Base-by-base conservation (phyloP, 1,140 invertebrate species). In the Notospermus geniculatus region DNA sequence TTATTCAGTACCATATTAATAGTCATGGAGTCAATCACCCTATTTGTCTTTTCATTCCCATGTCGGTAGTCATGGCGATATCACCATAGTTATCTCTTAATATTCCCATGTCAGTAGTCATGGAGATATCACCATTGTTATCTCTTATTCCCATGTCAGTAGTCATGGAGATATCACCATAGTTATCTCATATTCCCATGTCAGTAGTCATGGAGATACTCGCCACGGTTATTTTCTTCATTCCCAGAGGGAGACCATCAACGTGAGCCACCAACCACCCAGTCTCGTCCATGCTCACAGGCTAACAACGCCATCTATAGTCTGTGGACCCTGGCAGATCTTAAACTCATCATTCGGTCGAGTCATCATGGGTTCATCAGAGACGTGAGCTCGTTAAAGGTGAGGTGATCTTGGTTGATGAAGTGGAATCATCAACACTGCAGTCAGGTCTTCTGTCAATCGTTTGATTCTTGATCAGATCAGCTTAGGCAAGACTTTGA, bases 321-420 rank as follows among this genome's bases (percentile, higher is more conserved):
- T 41, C 53, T 68, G 45, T 71, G 69, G 69, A 45, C 57, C 23
- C 54, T 71, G 28, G 69, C 66, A 13, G 62, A 65, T 1, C 61
- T 68, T 11, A 59, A 58, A 17, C 25, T 71, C 13, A 50, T 71
- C 30, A 55, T 71, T 2, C 53, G 69, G 27, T 60, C 53, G 43
- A 58, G 57, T 43, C 60, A 62, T 56, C 66, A 68, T 63, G 66
- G 67, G 27, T 36, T 61, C 13, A 59, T 64, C 19, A 59, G 54
- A 28, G 57, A 64, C 46, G 1, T n/a, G n/a, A 7, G 4, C 25
- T 36, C 32, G 5, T 15, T 36, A 4, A 36, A 50, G n/a, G 25
- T 50, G n/a, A n/a, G n/a, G n/a, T n/a, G n/a, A n/a, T n/a, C n/a
- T n/a, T n/a, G n/a, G n/a, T n/a, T n/a, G n/a, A n/a, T n/a, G n/a